Evolutionary conservation across 2,888 invertebrate species (phyloP).

Genomic region (Strigamia maritima): DNA sequence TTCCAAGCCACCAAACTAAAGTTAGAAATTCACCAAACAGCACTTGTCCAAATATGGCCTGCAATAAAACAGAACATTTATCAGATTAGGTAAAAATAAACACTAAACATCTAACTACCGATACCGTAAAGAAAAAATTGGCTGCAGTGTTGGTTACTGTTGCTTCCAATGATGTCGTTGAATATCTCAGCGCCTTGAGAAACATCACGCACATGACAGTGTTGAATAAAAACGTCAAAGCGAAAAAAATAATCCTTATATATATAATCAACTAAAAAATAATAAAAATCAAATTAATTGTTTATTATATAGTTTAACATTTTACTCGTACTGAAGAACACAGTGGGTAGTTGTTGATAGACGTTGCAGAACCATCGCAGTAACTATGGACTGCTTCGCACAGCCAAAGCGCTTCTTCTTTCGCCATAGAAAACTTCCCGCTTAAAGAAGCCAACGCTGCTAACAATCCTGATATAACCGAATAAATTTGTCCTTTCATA

Average conservation of each 20-base stretch:
- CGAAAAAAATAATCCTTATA: constrained; percentile 49
- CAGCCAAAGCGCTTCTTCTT: constrained; percentile 48
- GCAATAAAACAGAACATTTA: constrained; percentile 48
- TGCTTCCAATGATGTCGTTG: constrained; percentile 54
- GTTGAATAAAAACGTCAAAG: constrained; percentile 53
- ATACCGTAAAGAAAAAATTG: constrained; percentile 55
- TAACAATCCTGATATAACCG: constrained; percentile 51
- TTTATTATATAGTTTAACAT: not conserved
- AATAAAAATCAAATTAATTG: not conserved
- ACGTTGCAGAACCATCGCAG: not conserved
- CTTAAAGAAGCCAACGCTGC: constrained; percentile 52
- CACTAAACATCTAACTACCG: not conserved
- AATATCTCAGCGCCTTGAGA: constrained; percentile 54
- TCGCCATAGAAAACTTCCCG: constrained; percentile 53
- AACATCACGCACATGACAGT: constrained; percentile 56
- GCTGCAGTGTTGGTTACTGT: constrained; percentile 56
- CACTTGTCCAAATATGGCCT: constrained; percentile 69
- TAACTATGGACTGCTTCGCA: constrained; percentile 45
- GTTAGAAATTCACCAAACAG: constrained; percentile 70
- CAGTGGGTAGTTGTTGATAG: constrained; percentile 37
- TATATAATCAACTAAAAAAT: constrained; percentile 48
- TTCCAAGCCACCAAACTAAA: constrained; percentile 68
- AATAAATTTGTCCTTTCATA: constrained; percentile 47
- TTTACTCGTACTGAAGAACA: constrained; percentile 35
- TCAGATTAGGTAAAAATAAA: not conserved